Evolutionary conservation across 2,888 invertebrate species (phyloP), one percentile per base, ranked within the genome.

Genomic region (Chaetogeoica ovagalla): DNA sequence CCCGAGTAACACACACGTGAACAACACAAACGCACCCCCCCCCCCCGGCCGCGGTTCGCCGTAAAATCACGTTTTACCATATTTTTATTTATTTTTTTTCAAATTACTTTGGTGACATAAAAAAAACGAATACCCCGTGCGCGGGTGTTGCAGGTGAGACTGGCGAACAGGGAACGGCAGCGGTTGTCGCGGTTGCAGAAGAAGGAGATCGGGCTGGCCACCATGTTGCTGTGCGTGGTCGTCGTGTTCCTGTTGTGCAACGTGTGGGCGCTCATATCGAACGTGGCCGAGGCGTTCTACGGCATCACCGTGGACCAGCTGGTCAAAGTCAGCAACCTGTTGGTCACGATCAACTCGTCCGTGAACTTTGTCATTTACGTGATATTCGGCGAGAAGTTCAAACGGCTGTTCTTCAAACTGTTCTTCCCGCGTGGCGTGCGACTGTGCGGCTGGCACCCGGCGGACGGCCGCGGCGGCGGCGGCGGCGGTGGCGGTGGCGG

Each of bases 281-380:
- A 96, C 88, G 91, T 95, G 63, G 89, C 94, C 85, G 94, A 97
- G 87, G 92, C 93, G 62, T 94, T 95, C 85, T 90, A 90, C 85
- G 88, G 88, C 82, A 88, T 89, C 69, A 90, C 90, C 82, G 88
- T 90, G 83, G 91, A 92, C 84, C 90, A 91, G 85, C 88, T 94
- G 84, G 92, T 95, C 75, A 92, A 93, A 85, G 90, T 91, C 59
- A 95, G 94, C 85, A 98, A 98, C 87, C 90, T 98, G 81, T 90
- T 98, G 83, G 97, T 98, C 81, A 97, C 96, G 83, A 92, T 98
- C 86, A 98, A 98, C 88, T 97, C 97, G 85, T 96, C 97, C 85
- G 95, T 97, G 83, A 98, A 98, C 88, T 98, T 98, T 87, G 91
- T 98, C 83, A 96, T 98, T 84, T 98, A 98, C 88, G 97, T 97